Evolutionary conservation across 1,140 invertebrate genomes (phyloP).

Genomic region (Anastatus disparis): DNA sequence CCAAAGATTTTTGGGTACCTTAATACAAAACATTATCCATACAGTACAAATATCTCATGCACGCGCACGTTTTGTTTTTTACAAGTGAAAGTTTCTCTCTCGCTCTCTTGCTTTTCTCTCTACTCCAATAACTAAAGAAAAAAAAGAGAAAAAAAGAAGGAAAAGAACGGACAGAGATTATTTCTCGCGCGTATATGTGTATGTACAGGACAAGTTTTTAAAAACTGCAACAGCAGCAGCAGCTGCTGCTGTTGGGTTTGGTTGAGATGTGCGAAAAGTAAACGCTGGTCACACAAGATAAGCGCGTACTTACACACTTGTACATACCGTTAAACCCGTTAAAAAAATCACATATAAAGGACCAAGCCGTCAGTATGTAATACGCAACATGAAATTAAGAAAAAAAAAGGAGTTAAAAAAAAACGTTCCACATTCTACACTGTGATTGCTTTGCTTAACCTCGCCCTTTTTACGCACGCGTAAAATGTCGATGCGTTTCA

Average conservation of each 20-base stretch:
- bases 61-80: not conserved
- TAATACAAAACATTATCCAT: too few relatives aligned
- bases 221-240: too few relatives aligned
- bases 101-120: too few relatives aligned
- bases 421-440: constrained; percentile 40
- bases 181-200: constrained; percentile 36
- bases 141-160: too few relatives aligned
- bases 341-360: constrained; percentile 32
- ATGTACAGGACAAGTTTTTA: constrained; percentile 32
- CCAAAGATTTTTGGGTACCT: not conserved
- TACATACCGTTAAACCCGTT: constrained; percentile 34
- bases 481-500: not conserved
- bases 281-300: constrained; percentile 32
- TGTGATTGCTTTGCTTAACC: constrained; percentile 25
- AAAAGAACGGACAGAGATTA: constrained; percentile 24
- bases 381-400: too few relatives aligned
- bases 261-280: constrained; percentile 16
- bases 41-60: too few relatives aligned
- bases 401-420: too few relatives aligned
- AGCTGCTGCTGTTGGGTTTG: constrained; percentile 13
- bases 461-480: constrained; percentile 32
- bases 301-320: too few relatives aligned
- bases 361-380: too few relatives aligned
- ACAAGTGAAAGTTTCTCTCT: not conserved
- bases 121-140: too few relatives aligned